These are phyloP conservation scores for Centroberyx gerrardi DNA, from an alignment of 2,797 vertebrate genomes.

Conservation along the genomic window DNA sequence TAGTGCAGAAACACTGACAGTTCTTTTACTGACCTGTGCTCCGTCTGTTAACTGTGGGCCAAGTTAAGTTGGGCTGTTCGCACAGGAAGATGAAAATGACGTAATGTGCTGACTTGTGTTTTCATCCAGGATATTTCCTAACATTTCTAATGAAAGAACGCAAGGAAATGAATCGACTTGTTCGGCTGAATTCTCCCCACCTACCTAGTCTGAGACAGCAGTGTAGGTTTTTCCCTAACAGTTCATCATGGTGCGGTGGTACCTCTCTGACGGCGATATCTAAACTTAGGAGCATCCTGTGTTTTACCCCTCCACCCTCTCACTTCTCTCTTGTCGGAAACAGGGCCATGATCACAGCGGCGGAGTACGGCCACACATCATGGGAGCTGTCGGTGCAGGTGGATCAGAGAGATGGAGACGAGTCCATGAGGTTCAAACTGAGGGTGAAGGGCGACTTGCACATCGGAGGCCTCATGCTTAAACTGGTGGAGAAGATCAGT, in stretches of 20 bases:
- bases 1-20: neutral
- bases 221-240: neutral
- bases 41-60: conserved; percentile 25
- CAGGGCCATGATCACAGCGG: conserved; percentile 86
- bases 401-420: conserved; percentile 85
- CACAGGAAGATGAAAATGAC: conserved; percentile 61
- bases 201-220: neutral
- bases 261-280: neutral
- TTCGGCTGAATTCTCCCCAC: conserved; percentile 20
- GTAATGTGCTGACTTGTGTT: conserved; percentile 48
- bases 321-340: conserved; percentile 34
- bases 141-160: conserved; percentile 44
- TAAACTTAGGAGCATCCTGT: neutral
- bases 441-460: conserved; percentile 94
- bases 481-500: conserved; percentile 95
- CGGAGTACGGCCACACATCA: conserved; percentile 86
- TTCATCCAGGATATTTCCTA: conserved; percentile 52
- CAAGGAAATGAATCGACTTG: neutral
- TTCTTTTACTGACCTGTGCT: conserved; percentile 5
- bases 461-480: conserved; percentile 96
- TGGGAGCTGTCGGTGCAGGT: conserved; percentile 92
- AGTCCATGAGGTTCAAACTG: conserved; percentile 82
- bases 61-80: conserved; percentile 41
- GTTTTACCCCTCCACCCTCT: conserved; percentile 20
- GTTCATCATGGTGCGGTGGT: neutral